Evolutionary conservation across 92 coral and sea anemone species (phyloP).

Genomic region (Actinernus sp.): DNA sequence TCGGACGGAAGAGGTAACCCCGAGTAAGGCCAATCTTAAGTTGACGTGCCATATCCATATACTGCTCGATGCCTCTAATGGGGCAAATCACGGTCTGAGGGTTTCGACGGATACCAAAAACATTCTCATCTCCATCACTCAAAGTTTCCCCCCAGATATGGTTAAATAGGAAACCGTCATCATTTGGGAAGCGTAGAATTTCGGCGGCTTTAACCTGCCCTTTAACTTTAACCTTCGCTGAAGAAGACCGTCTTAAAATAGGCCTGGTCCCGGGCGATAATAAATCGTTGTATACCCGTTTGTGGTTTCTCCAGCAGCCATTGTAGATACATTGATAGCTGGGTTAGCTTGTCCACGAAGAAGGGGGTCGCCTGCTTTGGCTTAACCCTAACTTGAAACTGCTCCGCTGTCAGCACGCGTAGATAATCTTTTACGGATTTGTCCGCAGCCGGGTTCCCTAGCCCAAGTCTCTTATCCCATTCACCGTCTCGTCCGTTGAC

Average conservation of each 20-base stretch:
- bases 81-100: no score
- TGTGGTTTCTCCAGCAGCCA: not conserved
- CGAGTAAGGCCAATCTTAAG: no score
- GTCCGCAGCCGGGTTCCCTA: constrained; percentile 72
- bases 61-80: no score
- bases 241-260: constrained; percentile 22
- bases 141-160: no score
- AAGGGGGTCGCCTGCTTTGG: constrained; percentile 70
- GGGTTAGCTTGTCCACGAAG: constrained; percentile 48
- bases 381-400: constrained; percentile 49
- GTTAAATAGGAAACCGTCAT: no score
- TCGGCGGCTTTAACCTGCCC: no score
- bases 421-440: constrained; percentile 45
- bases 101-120: no score
- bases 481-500: constrained; percentile 51
- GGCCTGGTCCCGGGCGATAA: constrained; percentile 51
- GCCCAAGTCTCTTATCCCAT: constrained; percentile 39
- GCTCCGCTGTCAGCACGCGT: constrained; percentile 56
- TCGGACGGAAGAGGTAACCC: no score
- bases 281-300: constrained; percentile 13
- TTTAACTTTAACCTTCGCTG: no score
- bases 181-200: no score
- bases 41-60: no score
- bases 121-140: no score
- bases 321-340: constrained; percentile 5